Evolutionary conservation across 2,113 vertebrate genomes (phyloP).

Genomic region (Chloroceryle aenea): DNA sequence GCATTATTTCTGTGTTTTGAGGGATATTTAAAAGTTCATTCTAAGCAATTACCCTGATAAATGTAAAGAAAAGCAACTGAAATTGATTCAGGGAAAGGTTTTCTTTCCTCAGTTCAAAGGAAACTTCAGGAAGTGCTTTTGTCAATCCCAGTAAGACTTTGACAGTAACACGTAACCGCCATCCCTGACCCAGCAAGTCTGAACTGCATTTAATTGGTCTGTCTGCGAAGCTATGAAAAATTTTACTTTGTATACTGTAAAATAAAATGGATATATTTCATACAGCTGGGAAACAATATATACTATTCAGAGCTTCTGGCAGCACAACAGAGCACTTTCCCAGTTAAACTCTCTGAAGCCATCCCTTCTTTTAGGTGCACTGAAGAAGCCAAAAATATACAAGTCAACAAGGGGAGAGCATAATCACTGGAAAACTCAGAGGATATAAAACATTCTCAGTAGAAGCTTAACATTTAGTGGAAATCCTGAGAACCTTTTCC

Average conservation of each 20-base stretch:
- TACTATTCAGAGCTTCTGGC: constrained; percentile 61
- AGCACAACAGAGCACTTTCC: constrained; percentile 57
- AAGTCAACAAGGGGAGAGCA: constrained; percentile 46
- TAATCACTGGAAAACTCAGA: constrained; percentile 55
- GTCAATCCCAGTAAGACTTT: constrained; percentile 11
- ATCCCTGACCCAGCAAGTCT: constrained; percentile 46
- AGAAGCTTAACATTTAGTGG: constrained; percentile 32
- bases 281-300: constrained; percentile 59
- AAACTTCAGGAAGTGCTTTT: constrained; percentile 42
- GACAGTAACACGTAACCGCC: constrained; percentile 17
- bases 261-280: constrained; percentile 56
- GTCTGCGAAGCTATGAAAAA: constrained; percentile 45
- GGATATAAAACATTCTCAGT: constrained; percentile 39
- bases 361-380: constrained; percentile 50
- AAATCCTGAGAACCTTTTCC: constrained; percentile 9
- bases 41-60: not conserved
- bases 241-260: constrained; percentile 44
- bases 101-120: not conserved
- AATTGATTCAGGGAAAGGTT: not conserved
- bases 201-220: constrained; percentile 56
- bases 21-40: not conserved
- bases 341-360: constrained; percentile 54
- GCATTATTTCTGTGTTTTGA: not conserved
- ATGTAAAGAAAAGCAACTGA: not conserved
- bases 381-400: constrained; percentile 55